Evolutionary conservation across 2,113 vertebrate genomes (phyloP).

Genomic region (Symphodus melops): DNA sequence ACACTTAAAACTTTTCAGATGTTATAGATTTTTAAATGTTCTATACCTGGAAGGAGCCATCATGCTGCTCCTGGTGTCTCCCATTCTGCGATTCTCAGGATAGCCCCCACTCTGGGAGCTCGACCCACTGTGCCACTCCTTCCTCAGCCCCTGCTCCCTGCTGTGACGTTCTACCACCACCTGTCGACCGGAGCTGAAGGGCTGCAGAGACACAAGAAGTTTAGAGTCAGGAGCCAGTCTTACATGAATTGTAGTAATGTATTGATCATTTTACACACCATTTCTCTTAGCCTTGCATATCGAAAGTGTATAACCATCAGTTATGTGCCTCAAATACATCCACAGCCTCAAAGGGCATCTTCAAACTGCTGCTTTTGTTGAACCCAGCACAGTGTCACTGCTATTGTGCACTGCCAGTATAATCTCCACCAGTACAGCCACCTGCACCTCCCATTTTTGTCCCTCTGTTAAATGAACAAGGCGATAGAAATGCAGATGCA

Average conservation of each 20-base stretch:
- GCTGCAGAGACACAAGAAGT: slow-evolving; percentile 68
- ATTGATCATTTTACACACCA: no score
- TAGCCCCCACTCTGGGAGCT: slow-evolving; percentile 89
- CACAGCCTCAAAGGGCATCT: no score
- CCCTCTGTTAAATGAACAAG: no score
- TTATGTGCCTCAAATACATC: no score
- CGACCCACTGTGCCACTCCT: slow-evolving; percentile 92
- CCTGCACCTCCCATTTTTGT: no score
- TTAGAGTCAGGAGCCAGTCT: background rate
- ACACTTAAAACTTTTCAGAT: background rate
- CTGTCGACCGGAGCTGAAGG: slow-evolving; percentile 91
- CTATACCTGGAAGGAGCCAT: slow-evolving; percentile 91
- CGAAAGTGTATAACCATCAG: no score
- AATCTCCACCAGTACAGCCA: no score
- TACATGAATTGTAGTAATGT: background rate
- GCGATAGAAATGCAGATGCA: no score
- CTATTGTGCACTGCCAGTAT: no score
- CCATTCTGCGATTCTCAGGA: slow-evolving; percentile 88
- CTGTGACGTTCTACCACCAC: slow-evolving; percentile 91
- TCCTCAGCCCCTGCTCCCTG: slow-evolving; percentile 91
- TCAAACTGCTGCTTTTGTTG: no score
- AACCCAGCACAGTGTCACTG: no score
- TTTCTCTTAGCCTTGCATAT: no score
- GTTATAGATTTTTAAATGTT: background rate
- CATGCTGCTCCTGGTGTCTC: slow-evolving; percentile 88